phyloP scores from a whole-genome alignment of 2,113 vertebrate genomes.

The Cyprinodon variegatus region DNA sequence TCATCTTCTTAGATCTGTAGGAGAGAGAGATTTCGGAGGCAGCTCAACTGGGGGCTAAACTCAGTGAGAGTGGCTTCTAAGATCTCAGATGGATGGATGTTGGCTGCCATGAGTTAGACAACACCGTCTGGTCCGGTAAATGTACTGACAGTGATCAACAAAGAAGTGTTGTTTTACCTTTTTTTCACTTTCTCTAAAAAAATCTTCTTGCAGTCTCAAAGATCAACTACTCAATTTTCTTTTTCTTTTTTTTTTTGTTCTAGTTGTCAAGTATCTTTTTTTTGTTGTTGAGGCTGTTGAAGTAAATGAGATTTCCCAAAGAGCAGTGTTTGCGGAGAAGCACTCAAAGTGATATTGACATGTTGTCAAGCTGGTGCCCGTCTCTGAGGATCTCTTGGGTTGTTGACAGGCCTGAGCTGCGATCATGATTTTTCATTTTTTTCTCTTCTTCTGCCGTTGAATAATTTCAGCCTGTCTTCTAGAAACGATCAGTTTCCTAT shows the following conservation, averaged over 20 bases:
- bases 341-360: conserved; percentile 83
- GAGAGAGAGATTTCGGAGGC: conserved; percentile 80
- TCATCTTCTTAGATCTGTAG: conserved; percentile 75
- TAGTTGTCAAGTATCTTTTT: conserved; percentile 73
- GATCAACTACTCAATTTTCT: conserved; percentile 73
- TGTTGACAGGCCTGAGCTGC: conserved; percentile 78
- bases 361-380: conserved; percentile 80
- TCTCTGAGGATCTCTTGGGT: conserved; percentile 78
- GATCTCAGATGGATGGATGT: conserved; percentile 69
- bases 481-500: conserved; percentile 77
- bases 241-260: conserved; percentile 38
- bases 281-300: conserved; percentile 66
- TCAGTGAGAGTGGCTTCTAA: conserved; percentile 69
- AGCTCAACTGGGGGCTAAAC: conserved; percentile 76
- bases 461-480: conserved; percentile 78
- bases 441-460: conserved; percentile 68
- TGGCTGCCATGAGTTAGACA: conserved; percentile 73
- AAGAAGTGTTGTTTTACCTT: conserved; percentile 77
- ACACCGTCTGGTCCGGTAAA: conserved; percentile 79
- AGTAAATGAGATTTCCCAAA: conserved; percentile 83
- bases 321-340: conserved; percentile 74
- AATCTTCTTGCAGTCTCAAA: conserved; percentile 75
- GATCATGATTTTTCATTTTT: conserved; percentile 70
- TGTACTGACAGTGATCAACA: conserved; percentile 83
- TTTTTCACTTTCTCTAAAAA: conserved; percentile 54